Evolutionary conservation across 2,797 vertebrate genomes (phyloP).

Genomic region (Phoebastria nigripes): DNA sequence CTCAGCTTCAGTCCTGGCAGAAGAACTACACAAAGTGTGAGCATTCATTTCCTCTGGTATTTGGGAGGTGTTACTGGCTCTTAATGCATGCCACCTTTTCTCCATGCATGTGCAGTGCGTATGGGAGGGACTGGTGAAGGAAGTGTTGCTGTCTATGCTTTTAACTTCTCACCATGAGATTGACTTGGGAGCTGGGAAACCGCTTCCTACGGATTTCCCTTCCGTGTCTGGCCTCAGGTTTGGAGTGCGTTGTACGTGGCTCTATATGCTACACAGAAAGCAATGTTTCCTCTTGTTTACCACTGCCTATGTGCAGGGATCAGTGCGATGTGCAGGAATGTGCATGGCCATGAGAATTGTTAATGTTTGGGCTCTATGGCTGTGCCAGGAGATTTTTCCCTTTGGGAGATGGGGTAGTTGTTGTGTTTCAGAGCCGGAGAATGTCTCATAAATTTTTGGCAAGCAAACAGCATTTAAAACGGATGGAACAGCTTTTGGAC

Average conservation of each 20-base stretch:
- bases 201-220: neutral
- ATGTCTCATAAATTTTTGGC: constrained; percentile 3
- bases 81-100: neutral
- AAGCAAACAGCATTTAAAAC: neutral
- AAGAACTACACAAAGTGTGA: constrained; percentile 97
- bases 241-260: neutral
- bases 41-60: constrained; percentile 52
- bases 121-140: neutral
- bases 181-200: neutral
- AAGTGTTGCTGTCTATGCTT: neutral
- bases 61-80: neutral
- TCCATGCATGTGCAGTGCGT: rapidly evolving
- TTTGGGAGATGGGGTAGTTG: neutral
- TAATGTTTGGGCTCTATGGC: neutral
- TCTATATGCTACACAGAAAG: neutral
- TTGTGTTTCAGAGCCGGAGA: neutral
- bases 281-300: neutral
- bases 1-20: constrained; percentile 88
- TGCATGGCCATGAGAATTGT: neutral
- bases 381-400: neutral
- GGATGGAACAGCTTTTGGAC: neutral
- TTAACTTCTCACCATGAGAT: neutral
- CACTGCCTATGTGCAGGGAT: neutral
- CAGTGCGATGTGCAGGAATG: neutral
- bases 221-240: neutral